phyloP scores from a whole-genome alignment of 2,113 vertebrate species.

The Struthidea cinerea region DNA sequence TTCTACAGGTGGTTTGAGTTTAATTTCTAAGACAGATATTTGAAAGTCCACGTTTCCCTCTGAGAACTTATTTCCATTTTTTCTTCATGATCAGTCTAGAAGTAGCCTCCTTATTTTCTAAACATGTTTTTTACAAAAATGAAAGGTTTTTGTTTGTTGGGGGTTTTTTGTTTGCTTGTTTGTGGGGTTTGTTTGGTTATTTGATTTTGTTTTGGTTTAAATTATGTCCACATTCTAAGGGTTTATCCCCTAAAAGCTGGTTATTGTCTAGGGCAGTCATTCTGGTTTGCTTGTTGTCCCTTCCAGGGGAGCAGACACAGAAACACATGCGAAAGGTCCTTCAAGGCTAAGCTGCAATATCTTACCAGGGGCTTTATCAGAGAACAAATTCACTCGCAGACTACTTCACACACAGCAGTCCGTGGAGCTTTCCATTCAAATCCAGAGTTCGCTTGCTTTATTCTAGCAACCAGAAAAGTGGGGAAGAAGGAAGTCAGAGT shows the following conservation, averaged over 20 bases:
- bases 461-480: not conserved
- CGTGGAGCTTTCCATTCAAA: not conserved
- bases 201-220: not conserved
- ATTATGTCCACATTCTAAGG: not conserved
- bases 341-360: not conserved
- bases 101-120: not conserved
- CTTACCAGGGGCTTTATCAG: not conserved
- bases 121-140: not conserved
- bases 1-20: not conserved
- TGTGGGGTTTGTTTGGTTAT: not conserved
- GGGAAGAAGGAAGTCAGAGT: not conserved
- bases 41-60: not conserved
- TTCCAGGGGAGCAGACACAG: not conserved
- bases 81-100: not conserved
- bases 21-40: not conserved
- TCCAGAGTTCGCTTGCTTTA: not conserved
- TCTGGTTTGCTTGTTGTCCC: not conserved
- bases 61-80: not conserved
- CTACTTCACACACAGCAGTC: not conserved
- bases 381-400: accelerated
- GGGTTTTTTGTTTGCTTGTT: not conserved
- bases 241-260: not conserved
- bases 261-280: not conserved
- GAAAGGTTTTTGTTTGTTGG: not conserved
- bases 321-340: not conserved